Conservation (phyloP, 1,140 invertebrate genomes). For the Diabrotica undecimpunctata region DNA sequence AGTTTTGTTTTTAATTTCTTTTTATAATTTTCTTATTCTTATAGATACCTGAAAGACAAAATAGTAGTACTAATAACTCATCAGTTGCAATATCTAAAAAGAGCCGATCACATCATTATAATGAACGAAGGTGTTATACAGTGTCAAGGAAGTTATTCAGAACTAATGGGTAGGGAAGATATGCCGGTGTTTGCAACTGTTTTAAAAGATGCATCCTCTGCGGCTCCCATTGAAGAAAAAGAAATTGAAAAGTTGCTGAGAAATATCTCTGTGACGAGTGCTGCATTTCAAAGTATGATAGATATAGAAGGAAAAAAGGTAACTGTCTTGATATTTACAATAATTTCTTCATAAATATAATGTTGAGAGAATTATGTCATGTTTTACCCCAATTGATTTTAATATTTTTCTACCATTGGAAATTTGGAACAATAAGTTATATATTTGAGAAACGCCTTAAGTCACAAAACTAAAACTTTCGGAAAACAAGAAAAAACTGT, state of each 20-base stretch:
- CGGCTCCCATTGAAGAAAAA: slow-evolving; percentile 21
- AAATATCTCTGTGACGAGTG: slow-evolving; percentile 25
- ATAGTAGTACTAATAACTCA: slow-evolving; percentile 75
- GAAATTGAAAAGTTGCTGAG: slow-evolving; percentile 27
- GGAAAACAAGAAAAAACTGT: no score
- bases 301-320: slow-evolving; percentile 34
- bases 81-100: slow-evolving; percentile 67
- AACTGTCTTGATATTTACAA: slow-evolving; percentile 3
- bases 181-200: slow-evolving; percentile 42
- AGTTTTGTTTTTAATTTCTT: no score
- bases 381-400: no score
- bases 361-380: no score
- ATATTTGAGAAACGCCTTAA: no score
- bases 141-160: slow-evolving; percentile 31
- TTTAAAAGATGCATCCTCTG: slow-evolving; percentile 32
- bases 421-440: no score
- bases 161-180: slow-evolving; percentile 32
- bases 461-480: no score
- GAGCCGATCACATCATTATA: slow-evolving; percentile 55
- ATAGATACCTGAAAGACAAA: slow-evolving; percentile 57
- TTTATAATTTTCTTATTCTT: not conserved
- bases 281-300: slow-evolving; percentile 28
- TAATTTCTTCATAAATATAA: no score
- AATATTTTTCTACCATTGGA: no score
- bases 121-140: slow-evolving; percentile 47